Percentiles rank a stretch among this genome's conserved stretches.
These are phyloP conservation scores for Asobara japonica DNA, from an alignment of 1,140 invertebrate species.

Conservation along the genomic window DNA sequence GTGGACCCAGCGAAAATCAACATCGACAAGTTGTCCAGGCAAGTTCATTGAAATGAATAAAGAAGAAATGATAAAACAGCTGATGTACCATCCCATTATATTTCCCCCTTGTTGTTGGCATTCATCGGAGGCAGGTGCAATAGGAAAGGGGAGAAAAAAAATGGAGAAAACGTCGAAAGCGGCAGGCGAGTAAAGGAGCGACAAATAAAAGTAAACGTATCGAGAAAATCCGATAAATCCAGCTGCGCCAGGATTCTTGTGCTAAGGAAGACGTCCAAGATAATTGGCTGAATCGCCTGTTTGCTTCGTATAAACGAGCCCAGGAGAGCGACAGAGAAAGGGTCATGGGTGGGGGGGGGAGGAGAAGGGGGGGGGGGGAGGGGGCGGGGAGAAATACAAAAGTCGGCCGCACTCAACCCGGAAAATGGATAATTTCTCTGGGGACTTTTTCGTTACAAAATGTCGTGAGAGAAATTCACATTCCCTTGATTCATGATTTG, in stretches of 20 bases:
- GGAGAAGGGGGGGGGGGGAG: not conserved
- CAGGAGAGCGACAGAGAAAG: too few species aligned
- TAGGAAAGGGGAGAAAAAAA: not conserved
- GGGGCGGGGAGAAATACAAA: too few species aligned
- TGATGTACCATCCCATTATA: not conserved
- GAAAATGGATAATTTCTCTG: conserved; percentile 46
- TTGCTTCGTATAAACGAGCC: conserved; percentile 8
- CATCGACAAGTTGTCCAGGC: not conserved
- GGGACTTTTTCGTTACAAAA: conserved; percentile 26
- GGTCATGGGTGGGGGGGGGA: not conserved
- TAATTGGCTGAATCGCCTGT: conserved; percentile 40
- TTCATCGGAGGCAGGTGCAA: not conserved
- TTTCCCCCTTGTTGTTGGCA: not conserved
- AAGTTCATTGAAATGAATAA: not conserved
- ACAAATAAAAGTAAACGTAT: conserved; percentile 35
- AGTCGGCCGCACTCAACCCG: too few species aligned
- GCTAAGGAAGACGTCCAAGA: conserved; percentile 33
- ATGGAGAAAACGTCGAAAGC: not conserved
- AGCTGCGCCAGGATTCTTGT: conserved; percentile 18
- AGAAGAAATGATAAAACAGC: not conserved
- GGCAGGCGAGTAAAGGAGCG: not conserved
- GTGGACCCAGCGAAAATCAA: not conserved
- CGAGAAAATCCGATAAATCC: conserved; percentile 36
- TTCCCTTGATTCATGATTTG: not conserved
- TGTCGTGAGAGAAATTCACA: not conserved